Evolutionary conservation across 2,888 invertebrate genomes (phyloP), one percentile per base, ranked within the genome.

Genomic region (Aleiodes alternator): DNA sequence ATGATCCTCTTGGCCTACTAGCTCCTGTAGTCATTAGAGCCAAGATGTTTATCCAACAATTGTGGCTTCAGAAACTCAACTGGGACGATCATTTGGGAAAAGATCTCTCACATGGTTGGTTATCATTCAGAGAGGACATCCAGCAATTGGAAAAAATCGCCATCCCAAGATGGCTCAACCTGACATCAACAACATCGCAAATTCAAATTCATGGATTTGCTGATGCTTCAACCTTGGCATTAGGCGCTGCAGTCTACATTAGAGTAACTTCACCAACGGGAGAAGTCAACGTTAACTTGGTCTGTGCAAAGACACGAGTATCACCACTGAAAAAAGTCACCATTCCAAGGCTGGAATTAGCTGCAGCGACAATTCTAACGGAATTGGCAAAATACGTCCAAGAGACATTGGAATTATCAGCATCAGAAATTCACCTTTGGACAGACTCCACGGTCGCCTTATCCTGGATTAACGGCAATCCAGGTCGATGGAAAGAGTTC

Each of bases 281-380:
- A 38, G 38, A 38, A 38, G 3, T 82, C 1, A 76, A 72, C 5
- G 61, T 82, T 11, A 79, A 81, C n/a, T 16, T 82, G 1, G 34
- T 81, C 0, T 77, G 71, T 16, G 69, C 78, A 0, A 80, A 79
- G 23, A 75, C 78, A 2, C 75, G 77, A 29, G 78, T 80, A 0
- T 76, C 79, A 4, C 79, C 78, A 14, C 31, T 81, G 8, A 84
- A 82, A 53, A 56, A 69, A 23, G 69, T 77, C 8, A 76, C 82
- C 1, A 71, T 83, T 8, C 80, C 81, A 2, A 66, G 83, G 0
- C 71, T 84, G 29, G 81, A 84, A 55, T 69, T 84, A 9, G 75
- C 78, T 29, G 79, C 8, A 53, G 79, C 79, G 6, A 8, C 72
- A 23, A 34, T 81, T 3, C 76, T 78, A 0, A 43, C 80, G 0